Evolutionary conservation across 2,113 vertebrate genomes (phyloP).

Genomic region (Oncorhynchus kisutch): DNA sequence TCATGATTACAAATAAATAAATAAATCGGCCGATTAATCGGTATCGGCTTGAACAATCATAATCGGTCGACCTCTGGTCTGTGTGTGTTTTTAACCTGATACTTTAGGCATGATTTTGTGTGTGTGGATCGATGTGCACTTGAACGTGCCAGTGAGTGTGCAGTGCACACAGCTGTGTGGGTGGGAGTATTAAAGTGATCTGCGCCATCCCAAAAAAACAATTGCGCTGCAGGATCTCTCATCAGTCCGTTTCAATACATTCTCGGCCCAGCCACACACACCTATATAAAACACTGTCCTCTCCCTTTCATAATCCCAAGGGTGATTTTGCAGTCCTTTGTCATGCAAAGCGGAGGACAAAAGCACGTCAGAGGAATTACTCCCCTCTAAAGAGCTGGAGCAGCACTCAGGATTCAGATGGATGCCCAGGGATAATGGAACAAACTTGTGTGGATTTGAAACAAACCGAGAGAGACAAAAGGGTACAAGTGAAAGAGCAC

Average conservation of each 20-base stretch:
- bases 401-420: neutral
- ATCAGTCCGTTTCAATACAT: conserved; percentile 20
- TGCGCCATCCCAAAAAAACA: conserved; percentile 5
- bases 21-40: no score
- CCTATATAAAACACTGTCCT: neutral
- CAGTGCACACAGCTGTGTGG: neutral
- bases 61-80: no score
- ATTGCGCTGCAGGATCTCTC: conserved; percentile 13
- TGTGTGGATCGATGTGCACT: conserved; percentile 7
- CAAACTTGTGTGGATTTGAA: neutral
- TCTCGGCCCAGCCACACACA: neutral
- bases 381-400: neutral
- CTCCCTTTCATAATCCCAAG: conserved; percentile 17
- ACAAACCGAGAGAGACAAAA: conserved; percentile 2
- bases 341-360: neutral
- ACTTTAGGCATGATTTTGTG: neutral
- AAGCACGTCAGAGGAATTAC: neutral
- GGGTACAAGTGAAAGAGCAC: neutral
- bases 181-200: neutral
- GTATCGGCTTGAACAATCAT: no score
- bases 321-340: neutral
- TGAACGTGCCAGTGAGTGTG: neutral
- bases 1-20: no score
- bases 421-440: neutral
- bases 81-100: no score